Evolutionary conservation across 2,797 vertebrate species (phyloP), one percentile per base, ranked within the genome.

Genomic region (Anas capensis): DNA sequence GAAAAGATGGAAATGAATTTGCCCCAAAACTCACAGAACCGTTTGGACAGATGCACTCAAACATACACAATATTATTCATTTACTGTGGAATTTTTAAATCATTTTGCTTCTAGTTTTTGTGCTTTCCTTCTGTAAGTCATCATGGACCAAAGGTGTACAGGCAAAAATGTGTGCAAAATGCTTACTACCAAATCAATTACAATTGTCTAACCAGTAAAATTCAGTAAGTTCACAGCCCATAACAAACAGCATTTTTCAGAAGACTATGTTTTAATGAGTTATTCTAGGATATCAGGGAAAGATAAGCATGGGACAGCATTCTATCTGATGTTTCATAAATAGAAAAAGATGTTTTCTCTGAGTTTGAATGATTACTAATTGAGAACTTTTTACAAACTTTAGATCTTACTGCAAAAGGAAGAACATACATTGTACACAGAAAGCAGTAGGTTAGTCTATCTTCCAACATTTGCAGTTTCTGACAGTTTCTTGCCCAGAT

Each of bases 171-270:
- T 19, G 10, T 29, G 26, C 51, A 76, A 77, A 73, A 65, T 72
- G 14, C 10, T 16, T 56, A 66, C 75, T 94, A 76, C 34, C 36
- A 69, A 79, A 92, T 75, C 79, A 91, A 65, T 87, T 38, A 20
- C 12, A 77, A 44, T 17, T 82, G 72, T 54, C n/a, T 78, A 58
- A 57, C 42, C 2, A 1, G 26, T 88, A 61, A 86, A 27, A 69
- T 27, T 2, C 34, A 92, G 42, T 49, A 82, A 44, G 27, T 44
- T 77, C 46, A 71, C 10, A 78, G 49, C 19, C 57, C 44, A 27
- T 58, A 91, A 36, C 57, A 77, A 86, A 23, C 4, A 81, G n/a
- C 26, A 83, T 57, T 82, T 89, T 88, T 75, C 58, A 86, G 51
- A 81, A 78, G 24, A 76, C 80, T 65, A 38, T 2, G 51, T 70